Evolutionary conservation across 2,797 vertebrate genomes (phyloP), one percentile per base, ranked within the genome.

Genomic region (Pterois miles): DNA sequence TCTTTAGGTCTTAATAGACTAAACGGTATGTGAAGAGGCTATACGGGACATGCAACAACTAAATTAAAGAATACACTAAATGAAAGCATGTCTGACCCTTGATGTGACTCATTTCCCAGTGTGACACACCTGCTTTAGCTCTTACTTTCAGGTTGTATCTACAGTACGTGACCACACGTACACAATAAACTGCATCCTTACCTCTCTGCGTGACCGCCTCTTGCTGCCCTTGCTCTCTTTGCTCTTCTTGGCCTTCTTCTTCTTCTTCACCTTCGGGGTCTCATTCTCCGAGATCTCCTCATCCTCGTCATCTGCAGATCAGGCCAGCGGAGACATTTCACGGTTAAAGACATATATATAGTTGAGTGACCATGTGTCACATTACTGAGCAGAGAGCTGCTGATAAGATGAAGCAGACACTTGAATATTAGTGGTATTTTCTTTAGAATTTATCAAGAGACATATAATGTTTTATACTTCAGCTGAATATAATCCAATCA

Each of bases 221-320:
- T 99, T 99, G 91, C 97, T 97, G 75, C 97, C 94, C 88, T 99
- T 99, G 82, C 97, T 97, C 90, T 99, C 98, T 54, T 96, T 95
- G 77, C 96, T 95, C 92, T 99, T 99, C 93, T 99, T 99, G 57
- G 98, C 97, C 74, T 99, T 99, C 78, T 99, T 99, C 92, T 99
- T 99, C 92, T 99, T 99, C 89, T 98, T 99, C 89, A 99, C 96
- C 91, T 99, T 99, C 12, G 96, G 98, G 27, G 96, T 92, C 80
- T 99, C 98, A 9, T 92, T 96, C 88, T 99, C 98, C 0, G 98
- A 99, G 77, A 99, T 91, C 68, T 99, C 98, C 82, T 98, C 98
- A 18, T 99, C 98, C 22, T 99, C 97, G 20, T 98, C 97, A 50
- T 97, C 97, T 98, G 74, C 46, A 20, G 74, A 34, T 20, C 22